Evolutionary conservation across 2,797 vertebrate species (phyloP), one percentile per base, ranked within the genome.

Genomic region (Florisuga fusca): DNA sequence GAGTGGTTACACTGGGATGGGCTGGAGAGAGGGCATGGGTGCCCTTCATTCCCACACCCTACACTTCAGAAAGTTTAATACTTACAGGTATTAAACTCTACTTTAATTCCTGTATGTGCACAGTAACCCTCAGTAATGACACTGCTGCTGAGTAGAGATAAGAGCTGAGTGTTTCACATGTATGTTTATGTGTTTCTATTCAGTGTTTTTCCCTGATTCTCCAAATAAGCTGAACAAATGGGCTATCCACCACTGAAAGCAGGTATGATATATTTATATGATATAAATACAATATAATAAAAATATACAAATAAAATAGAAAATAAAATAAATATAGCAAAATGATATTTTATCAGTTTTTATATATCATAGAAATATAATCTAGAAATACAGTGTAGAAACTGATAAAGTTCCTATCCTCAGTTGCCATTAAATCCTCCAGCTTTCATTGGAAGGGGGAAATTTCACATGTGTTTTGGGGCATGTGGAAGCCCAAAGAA

Each of bases 391-490:
- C 38, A 41, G 13, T 41, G 14, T 14, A 64, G 38, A 54, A 80
- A 69, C 6, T 6, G 16, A 19, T 26, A 21, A 36, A 46, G 15
- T 61, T 38, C 25, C 9, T 59, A 7, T 18, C 33, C 41, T 51
- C n/a, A 46, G 11, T 14, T 4, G 22, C 62, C 53, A 63, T 6
- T 0, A 5, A 79, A 55, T 18, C 48, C 69, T 66, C 36, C 46
- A 45, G 19, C 54, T 88, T 77, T 80, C 38, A 18, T 5, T 9
- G 43, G 19, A 66, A 68, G 4, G 29, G 54, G 17, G 8, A 43
- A 29, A 63, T 50, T 57, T 54, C 51, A 12, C 0, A 0, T 10
- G 9, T 33, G 12, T 33, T 19, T 1, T 45, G 43, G 34, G 41
- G 21, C 57, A 58, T 0, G 4, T 31, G 62, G 20, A 59, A 66